Evolutionary conservation across 2,888 invertebrate genomes (phyloP).

Genomic region (Patella depressa): DNA sequence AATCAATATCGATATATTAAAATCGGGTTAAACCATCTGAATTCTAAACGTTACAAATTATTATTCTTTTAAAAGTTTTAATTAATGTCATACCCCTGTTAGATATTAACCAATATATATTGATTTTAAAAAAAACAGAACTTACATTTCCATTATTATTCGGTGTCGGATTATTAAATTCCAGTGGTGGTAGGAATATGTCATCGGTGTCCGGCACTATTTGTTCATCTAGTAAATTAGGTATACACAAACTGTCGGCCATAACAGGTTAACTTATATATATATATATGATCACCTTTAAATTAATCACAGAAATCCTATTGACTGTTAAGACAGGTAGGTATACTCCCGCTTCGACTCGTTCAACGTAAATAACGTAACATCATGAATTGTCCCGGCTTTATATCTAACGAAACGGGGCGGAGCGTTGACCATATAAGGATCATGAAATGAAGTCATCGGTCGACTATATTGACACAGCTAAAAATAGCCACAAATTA

Average conservation of each 20-base stretch:
- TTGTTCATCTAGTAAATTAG: conserved; percentile 60
- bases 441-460: conserved; percentile 9
- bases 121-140: conserved; percentile 9
- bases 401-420: not conserved
- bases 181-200: conserved; percentile 55
- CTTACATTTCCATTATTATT: conserved; percentile 39
- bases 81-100: too few species aligned
- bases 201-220: conserved; percentile 67
- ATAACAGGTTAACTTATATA: conserved; percentile 33
- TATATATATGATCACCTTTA: not conserved
- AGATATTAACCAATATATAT: too few species aligned
- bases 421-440: conserved; percentile 6
- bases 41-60: too few species aligned
- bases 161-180: conserved; percentile 33
- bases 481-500: not conserved
- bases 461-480: not conserved
- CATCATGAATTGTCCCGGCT: not conserved
- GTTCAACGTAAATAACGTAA: conserved; percentile 2
- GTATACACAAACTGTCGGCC: conserved; percentile 58
- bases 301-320: not conserved
- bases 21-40: too few species aligned
- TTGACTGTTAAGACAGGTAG: not conserved
- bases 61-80: too few species aligned
- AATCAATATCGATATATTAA: too few species aligned
- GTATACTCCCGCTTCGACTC: not conserved